phyloP scores from a whole-genome alignment of 2,888 invertebrate species.

The Lutraria lutraria region DNA sequence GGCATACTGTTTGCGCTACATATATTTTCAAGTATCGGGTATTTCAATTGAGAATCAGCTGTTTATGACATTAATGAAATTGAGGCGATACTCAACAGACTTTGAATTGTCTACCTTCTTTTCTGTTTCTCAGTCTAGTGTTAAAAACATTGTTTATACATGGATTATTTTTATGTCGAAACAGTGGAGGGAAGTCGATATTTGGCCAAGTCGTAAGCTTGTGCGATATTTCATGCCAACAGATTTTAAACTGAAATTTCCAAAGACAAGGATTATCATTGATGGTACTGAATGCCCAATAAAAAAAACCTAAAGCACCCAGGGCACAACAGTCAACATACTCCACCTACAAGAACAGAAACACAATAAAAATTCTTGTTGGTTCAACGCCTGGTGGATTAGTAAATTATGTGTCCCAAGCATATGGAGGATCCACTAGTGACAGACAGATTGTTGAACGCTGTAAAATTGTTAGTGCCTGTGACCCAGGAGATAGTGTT shows the following conservation, averaged over 20 bases:
- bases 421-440: constrained; percentile 65
- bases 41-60: constrained; percentile 38
- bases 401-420: constrained; percentile 57
- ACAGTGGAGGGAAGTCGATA: constrained; percentile 62
- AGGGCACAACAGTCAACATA: constrained; percentile 71
- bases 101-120: constrained; percentile 45
- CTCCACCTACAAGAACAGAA: constrained; percentile 75
- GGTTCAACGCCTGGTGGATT: constrained; percentile 54
- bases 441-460: constrained; percentile 69
- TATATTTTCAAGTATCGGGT: too few species aligned
- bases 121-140: constrained; percentile 15
- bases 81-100: constrained; percentile 46
- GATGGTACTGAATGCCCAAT: constrained; percentile 77
- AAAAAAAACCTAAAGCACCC: constrained; percentile 67
- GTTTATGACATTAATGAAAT: constrained; percentile 51
- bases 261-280: constrained; percentile 69
- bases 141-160: constrained; percentile 38
- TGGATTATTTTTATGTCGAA: constrained; percentile 48
- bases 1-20: constrained; percentile 24
- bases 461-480: too few species aligned
- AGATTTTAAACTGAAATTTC: constrained; percentile 69
- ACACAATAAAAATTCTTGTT: constrained; percentile 71
- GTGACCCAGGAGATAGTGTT: too few species aligned
- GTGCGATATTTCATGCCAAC: constrained; percentile 64
- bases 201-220: constrained; percentile 42